These are phyloP conservation scores for Hydrotaea diabolus DNA, from an alignment of 2,888 invertebrate genomes.

Conservation along the genomic window DNA sequence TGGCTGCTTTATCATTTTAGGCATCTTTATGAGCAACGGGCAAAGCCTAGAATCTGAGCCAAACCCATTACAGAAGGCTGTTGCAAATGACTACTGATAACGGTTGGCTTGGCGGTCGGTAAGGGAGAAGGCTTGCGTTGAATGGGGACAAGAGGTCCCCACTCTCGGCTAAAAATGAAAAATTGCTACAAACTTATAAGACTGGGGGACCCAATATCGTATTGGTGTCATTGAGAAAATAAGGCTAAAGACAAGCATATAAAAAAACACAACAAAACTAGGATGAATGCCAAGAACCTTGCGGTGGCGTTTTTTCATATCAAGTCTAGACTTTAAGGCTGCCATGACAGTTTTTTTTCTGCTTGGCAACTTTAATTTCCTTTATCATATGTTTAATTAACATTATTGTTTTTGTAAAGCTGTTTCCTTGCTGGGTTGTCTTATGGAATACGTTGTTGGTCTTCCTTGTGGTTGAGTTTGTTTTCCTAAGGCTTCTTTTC, in stretches of 20 bases:
- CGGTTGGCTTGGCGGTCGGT: background rate
- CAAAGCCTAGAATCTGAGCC: background rate
- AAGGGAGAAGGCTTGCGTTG: background rate
- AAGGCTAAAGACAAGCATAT: background rate
- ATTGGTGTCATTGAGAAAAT: slow-evolving; percentile 55
- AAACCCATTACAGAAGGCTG: slow-evolving; percentile 57
- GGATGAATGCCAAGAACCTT: background rate
- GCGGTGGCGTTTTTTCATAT: background rate
- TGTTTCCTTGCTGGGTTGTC: slow-evolving; percentile 13
- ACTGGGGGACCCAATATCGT: slow-evolving; percentile 50
- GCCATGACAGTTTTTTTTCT: background rate
- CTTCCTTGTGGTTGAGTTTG: background rate
- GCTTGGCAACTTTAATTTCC: background rate
- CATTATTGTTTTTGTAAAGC: slow-evolving; percentile 24
- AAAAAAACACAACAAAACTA: background rate
- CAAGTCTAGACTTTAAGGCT: slow-evolving; percentile 39
- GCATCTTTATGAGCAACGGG: slow-evolving; percentile 54
- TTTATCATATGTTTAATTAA: slow-evolving; percentile 41
- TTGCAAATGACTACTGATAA: slow-evolving; percentile 57
- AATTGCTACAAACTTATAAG: slow-evolving; percentile 41
- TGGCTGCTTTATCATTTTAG: slow-evolving; percentile 55
- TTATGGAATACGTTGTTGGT: background rate
- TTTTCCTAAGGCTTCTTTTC: background rate
- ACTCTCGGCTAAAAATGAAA: background rate
- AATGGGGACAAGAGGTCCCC: too few relatives aligned